phyloP scores from a whole-genome alignment of 1,140 invertebrate genomes.

The Lordiphosa collinella region DNA sequence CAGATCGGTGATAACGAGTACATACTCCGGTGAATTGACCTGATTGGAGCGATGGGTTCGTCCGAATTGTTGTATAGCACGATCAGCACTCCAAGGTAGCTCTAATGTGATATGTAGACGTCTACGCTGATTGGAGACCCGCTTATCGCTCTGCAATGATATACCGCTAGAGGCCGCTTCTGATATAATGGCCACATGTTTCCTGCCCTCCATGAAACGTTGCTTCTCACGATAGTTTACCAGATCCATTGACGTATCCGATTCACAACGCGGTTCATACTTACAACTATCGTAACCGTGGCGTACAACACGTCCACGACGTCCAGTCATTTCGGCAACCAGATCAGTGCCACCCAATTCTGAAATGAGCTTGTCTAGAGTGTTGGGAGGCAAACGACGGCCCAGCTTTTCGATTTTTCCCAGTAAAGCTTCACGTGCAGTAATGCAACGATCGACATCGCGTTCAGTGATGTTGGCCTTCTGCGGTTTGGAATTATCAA shows the following conservation, averaged over 20 bases:
- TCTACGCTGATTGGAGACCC: conserved; percentile 92
- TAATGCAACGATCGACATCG: conserved; percentile 82
- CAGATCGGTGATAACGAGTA: conserved; percentile 98
- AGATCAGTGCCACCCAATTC: conserved; percentile 94
- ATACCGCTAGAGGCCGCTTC: conserved; percentile 99
- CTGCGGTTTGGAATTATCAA: conserved; percentile 7
- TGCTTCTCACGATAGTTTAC: conserved; percentile 94
- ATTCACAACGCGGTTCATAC: conserved; percentile 96
- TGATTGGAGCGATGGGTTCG: conserved; percentile 87
- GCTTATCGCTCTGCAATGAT: conserved; percentile 95
- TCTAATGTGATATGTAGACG: conserved; percentile 99
- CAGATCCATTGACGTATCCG: conserved; percentile 95
- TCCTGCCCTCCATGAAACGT: conserved; percentile 98
- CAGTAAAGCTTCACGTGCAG: conserved; percentile 92
- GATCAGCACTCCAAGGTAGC: conserved; percentile 98
- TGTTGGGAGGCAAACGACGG: conserved; percentile 94
- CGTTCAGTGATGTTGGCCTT: conserved; percentile 32
- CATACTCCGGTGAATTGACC: conserved; percentile 98
- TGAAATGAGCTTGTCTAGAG: conserved; percentile 98
- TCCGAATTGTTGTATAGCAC: conserved; percentile 99
- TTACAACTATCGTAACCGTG: conserved; percentile 90
- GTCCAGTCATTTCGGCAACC: conserved; percentile 99
- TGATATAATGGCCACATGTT: conserved; percentile 98
- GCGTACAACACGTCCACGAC: conserved; percentile 96
- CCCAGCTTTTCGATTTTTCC: conserved; percentile 92